Base-by-base conservation (phyloP, 2,888 invertebrate genomes). In the Drosophila ochracea region DNA sequence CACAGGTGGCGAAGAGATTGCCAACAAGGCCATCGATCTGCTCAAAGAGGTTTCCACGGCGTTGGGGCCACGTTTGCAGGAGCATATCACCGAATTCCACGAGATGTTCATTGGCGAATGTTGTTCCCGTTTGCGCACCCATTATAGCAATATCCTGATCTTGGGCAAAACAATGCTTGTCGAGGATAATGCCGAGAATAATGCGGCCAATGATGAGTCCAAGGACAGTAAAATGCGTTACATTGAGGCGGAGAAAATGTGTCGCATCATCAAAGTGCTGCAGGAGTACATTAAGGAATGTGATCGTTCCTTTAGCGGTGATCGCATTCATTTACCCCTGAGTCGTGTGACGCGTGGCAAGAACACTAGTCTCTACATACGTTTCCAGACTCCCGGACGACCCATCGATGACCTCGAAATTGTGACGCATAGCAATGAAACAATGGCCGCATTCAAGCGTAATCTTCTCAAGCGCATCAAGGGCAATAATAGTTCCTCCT, bases 271-370 rank as follows among this genome's bases (percentile, higher is more conserved):
- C 93, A 97, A 97, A 94, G 98, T 99, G 91, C 95, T 99, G 91
- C 97, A 97, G 93, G 99, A 99, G 94, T 99, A 99, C 93, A 96
- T 99, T 76, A 97, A 97, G 89, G 98, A 99, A 94, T 99, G 98
- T 94, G 99, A 99, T 94, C 96, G 96, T 86, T 96, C 96, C 79
- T 98, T 96, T 94, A 95, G 96, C 58, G 97, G 97, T 47, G 99
- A 99, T 93, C 95, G 99, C 79, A 96, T 97, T 91, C 96, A 97
- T 89, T 94, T 99, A 89, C 98, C 99, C 31, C 95, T 99, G 72
- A 94, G 91, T 91, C 96, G 98, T 91, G 97, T 98, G 13, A 97
- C 97, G 80, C 95, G 98, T 76, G 99, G 99, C 67, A 97, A 98
- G 93, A 97, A 98, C 92, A 95, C 98, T 92, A 95, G 96, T 62